These are phyloP conservation scores for Taurulus bubalis DNA, from an alignment of 2,113 vertebrate species.

Conservation along the genomic window DNA sequence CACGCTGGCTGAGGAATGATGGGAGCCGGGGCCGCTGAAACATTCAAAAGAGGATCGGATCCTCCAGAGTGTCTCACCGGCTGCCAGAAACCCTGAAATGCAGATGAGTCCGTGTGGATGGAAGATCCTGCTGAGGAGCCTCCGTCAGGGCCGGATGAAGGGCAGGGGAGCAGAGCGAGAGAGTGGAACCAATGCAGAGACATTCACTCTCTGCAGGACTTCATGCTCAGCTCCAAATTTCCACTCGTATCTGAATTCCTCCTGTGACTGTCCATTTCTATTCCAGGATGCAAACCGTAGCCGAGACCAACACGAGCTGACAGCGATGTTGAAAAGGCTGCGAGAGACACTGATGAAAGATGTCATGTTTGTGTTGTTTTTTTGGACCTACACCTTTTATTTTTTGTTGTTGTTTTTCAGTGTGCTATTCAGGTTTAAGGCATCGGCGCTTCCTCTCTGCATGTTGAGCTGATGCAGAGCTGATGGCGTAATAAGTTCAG, in stretches of 20 bases:
- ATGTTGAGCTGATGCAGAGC: no score
- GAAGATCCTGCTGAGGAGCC: constrained; percentile 36
- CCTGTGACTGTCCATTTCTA: constrained; percentile 16
- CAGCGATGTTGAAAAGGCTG: constrained; percentile 5
- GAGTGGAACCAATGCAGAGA: constrained; percentile 50
- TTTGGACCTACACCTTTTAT: constrained; percentile 11
- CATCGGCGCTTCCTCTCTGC: no score
- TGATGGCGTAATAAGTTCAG: no score
- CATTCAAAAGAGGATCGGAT: constrained; percentile 68
- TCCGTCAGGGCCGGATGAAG: constrained; percentile 3
- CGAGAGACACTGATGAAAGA: constrained; percentile 5
- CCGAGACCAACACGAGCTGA: constrained; percentile 19
- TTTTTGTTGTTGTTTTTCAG: neutral
- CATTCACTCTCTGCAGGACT: constrained; percentile 2
- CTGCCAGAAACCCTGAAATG: constrained; percentile 63
- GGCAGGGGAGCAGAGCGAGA: constrained; percentile 22
- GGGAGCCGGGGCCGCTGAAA: constrained; percentile 54
- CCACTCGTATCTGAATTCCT: constrained; percentile 4
- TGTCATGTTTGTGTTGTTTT: constrained; percentile 6
- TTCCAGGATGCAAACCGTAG: constrained; percentile 6
- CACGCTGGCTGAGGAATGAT: constrained; percentile 67
- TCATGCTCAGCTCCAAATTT: constrained; percentile 25
- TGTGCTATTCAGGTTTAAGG: neutral
- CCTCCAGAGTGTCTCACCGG: constrained; percentile 33
- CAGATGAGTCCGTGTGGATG: constrained; percentile 72